Evolutionary conservation across 2,888 invertebrate genomes (phyloP), one percentile per base, ranked within the genome.

Genomic region (Pseudolycoriella hygida): DNA sequence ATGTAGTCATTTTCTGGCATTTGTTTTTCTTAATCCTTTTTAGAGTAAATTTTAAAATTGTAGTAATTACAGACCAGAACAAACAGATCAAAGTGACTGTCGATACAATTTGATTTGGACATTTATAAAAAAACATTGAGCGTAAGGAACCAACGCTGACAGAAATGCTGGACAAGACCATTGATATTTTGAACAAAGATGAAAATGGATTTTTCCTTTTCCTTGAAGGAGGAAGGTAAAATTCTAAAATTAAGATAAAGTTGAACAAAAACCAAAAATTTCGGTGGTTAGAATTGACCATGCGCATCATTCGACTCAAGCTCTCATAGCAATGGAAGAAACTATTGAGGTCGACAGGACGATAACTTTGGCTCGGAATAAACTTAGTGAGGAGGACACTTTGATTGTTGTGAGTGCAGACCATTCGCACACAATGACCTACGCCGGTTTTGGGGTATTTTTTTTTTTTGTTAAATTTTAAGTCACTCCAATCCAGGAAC

Each of bases 401-500:
- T 66, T 90, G 18, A 70, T 88, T 10, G 72, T 90, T 2, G 87
- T 85, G 12, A 84, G 85, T 0, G 73, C 85, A 1, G 87, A 87
- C 62, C 87, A 87, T 56, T 77, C 83, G 2, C 86, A 87, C 57
- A 76, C 79, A 0, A 76, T 87, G 72, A 72, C 73, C 11, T 73
- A 78, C 46, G 73, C 73, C 19, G 87, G 87, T 0, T 86, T 87
- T 58, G 74, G 80, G 39, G 67, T 64, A 51, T n/a, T n/a, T n/a
- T n/a, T n/a, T n/a, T n/a, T n/a, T n/a, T n/a, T n/a, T n/a, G n/a
- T n/a, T n/a, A n/a, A n/a, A 25, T 25, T 25, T 4, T 25, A 8
- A 25, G 25, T n/a, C n/a, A n/a, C n/a, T n/a, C n/a, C n/a, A n/a
- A n/a, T 46, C 75, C 3, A 66, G 74, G 57, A 20, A 14, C 52